Base-by-base conservation (phyloP, 2,797 vertebrate species). In the Melanotaenia boesemani region DNA sequence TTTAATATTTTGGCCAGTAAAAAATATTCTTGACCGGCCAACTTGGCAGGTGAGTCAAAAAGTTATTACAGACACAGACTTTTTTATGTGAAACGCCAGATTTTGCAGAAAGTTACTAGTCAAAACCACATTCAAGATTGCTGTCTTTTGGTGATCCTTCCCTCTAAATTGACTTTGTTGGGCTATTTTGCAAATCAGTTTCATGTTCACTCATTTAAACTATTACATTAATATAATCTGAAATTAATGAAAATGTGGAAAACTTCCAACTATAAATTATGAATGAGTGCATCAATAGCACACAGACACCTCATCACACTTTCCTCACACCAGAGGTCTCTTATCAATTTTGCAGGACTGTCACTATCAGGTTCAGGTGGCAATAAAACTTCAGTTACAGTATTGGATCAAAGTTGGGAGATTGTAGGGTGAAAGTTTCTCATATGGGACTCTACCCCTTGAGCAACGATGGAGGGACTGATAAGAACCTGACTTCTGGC, bases 331-430 rank as follows among this genome's bases (percentile, higher is more conserved):
- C 75, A 59, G 52, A 68, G 70, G 79, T 76, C 62, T 82, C 63
- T 82, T 59, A 88, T 88, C 73, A 82, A 86, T 89, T 86, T 85
- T 87, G 72, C 72, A 90, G 72, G 71, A 67, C 73, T 81, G 75
- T 88, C 70, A 86, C 74, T 65, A 72, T 71, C 48, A 73, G 77
- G 77, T 86, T 75, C 73, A 86, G 84, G 79, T 74, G 63, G 67
- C 85, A 86, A 88, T 86, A 87, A 86, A 76, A 78, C 75, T 65
- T 70, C 63, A 64, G 55, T 60, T 71, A 73, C 79, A 73, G 62
- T 78, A 85, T 85, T 87, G 80, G 81, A 86, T 89, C 84, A 89
- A 73, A 85, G 78, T 72, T 83, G 34, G 63, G 44, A 67, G 83
- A 75, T 66, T 82, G 76, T 89, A 76, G 61, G 67, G 70, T 73